Base-by-base conservation (phyloP, 2,888 invertebrate species). In the Cerastis leucographa region DNA sequence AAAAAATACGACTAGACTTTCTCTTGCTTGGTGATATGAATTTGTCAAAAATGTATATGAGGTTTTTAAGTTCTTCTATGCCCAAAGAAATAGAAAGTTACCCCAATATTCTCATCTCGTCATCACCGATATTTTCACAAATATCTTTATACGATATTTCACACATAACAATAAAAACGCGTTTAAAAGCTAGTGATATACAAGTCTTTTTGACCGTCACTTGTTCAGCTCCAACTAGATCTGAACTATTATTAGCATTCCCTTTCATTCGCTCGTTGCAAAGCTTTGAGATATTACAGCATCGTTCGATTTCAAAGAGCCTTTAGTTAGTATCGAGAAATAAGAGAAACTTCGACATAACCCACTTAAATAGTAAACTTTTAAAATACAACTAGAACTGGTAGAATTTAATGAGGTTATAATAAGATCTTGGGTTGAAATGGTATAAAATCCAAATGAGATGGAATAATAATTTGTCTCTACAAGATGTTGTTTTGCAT, bases 281-380 rank as follows among this genome's bases (percentile, higher is more conserved):
- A 77, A 85, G 83, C 83, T 80, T 83, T 87, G 87, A 76, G 74
- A 76, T 75, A 78, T 78, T 75, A 85, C 74, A 85, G 75, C 76
- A 83, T 78, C 78, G 74, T 85, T 78, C 78, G 72, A 78, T 79
- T 75, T 80, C 87, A 80, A 85, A 87, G 79, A 80, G 71, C 75
- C 76, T 81, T 73, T 78, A 78, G 69, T 77, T 76, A 85, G 72
- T 74, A 74, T 67, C 66, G 66, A 54, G 78, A 75, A 85, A 83
- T 84, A 78, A 65, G 77, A 74, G 64, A 17, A 86, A 84, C 71
- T 79, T 86, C 44, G 61, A 40, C 62, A 65, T 82, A 85, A 81
- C 77, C 77, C 42, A 82, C 72, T 78, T 78, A 66, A 67, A 56
- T 61, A 49, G 42, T 65, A 44, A 85, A 76, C 64, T 85, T 71